Base-by-base conservation (phyloP, 2,888 invertebrate genomes). In the Gibbula magus region DNA sequence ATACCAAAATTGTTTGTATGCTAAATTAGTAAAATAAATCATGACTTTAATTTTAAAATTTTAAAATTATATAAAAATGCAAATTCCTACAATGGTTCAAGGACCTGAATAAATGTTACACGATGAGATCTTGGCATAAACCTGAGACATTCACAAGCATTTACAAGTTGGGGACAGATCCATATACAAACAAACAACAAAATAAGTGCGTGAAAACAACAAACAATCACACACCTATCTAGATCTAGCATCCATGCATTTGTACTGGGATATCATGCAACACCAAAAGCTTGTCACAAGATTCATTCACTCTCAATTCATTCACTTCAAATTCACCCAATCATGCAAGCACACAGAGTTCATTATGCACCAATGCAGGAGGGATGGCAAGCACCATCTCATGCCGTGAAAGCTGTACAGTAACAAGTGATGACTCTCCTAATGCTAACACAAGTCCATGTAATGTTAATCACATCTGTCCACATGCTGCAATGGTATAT, bases 361-460 rank as follows among this genome's bases (percentile, higher is more conserved):
- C 29, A 61, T 61, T 61, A 61, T 61, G 61, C 61, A 61, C 61
- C 29, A 29, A 61, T 61, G 61, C 61, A 61, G 16, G 61, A 61
- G 61, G 29, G 25, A 8, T 61, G 22, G 61, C 61, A 61, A 61
- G 61, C 61, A 61, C 61, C 61, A 29, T 25, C 16, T 61, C 22
- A 61, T 61, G 61, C 61, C 29, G 61, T 61, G 61, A 29, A 5
- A 61, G 29, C 61, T 61, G 61, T 61, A 61, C 61, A 61, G 25
- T 61, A 61, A 61, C 61, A 61, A 61, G 61, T 61, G 61, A 61
- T 29, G 45, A 45, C 45, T 45, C 35, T 35, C 45, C 45, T 45
- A 45, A 45, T 45, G 45, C 29, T 61, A 29, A 25, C 18, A 29
- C 61, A 61, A 61, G 61, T 61, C 61, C 61, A 61, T 61, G 61